Base-by-base conservation (phyloP, 2,888 invertebrate species). In the Chaetoderma sp. region DNA sequence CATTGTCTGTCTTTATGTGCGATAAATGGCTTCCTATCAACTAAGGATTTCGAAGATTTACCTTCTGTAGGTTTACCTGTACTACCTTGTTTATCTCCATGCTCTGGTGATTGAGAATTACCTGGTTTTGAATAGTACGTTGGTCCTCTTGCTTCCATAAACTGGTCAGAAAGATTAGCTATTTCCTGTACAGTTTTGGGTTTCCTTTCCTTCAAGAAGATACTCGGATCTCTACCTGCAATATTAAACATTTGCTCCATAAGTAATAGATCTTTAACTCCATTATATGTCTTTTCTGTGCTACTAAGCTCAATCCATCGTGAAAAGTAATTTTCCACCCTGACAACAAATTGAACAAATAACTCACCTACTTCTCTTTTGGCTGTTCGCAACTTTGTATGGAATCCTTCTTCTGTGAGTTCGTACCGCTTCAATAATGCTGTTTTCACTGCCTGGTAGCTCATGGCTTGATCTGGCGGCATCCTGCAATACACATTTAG, bases 151-250 rank as follows among this genome's bases (percentile, higher is more conserved):
- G 65, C 66, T 42, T 66, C 69, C n/a, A 39, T 28, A 33, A 50
- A 66, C 52, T 63, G 60, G 33, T 66, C 60, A 8, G 69, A 63
- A 5, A 45, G 27, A 13, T 13, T 36, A 13, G 66, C 60, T 58
- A 69, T 69, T 18, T 63, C 63, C 1, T 36, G 57, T 27, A 60
- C 33, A n/a, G 36, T 30, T 10, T 56, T 55, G 1, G 62, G 66
- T 18, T 47, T 55, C 21, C 61, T 50, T 23, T 68, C 65, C 44
- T 54, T 65, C 2, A 71, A 42, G 42, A 71, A 71, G 27, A 71
- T 36, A 10, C 49, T 44, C 10, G 59, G 13, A 18, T 59, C 57
- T 42, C 25, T 44, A 18, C 23, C 27, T 47, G 54, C 56, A 30
- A 36, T 56, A 21, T 60, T 36, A 16, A 66, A 25, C 27, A 66